Base-by-base conservation (phyloP, 2,113 vertebrate genomes). In the Pomatorhinus ruficollis region DNA sequence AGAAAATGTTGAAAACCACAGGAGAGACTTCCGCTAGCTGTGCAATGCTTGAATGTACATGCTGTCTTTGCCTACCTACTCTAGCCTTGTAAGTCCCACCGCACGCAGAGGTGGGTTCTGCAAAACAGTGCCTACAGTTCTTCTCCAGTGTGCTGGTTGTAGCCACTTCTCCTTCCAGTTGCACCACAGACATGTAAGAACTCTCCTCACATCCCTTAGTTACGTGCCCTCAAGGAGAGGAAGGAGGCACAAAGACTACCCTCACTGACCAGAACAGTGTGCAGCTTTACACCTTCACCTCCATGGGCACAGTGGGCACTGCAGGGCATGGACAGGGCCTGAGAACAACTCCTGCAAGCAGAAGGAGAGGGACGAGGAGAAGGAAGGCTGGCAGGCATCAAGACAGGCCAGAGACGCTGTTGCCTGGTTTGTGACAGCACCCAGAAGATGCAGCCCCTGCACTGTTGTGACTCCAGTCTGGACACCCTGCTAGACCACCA, bases 301-400 rank as follows among this genome's bases (percentile, higher is more conserved):
- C 65, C 3, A 2, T 4, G 14, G 74, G n/a, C 56, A 44, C 60
- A 65, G n/a, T 18, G 18, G 47, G 37, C 5, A 9, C 33, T 40
- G 16, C 53, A 90, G 44, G 23, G 39, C 63, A 44, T 0, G 0
- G 45, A 53, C 0, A 0, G 27, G 20, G 10, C 27, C 40, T 28
- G 39, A 71, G 24, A 71, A 86, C 37, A 33, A 63, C n/a, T 70
- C 18, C 28, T 52, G 30, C 1, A 21, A 59, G 44, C 23, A 63
- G 42, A 40, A 92, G 24, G 15, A 87, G 50, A n/a, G 12, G 14
- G 19, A 69, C 68, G 12, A 94, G 50, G 14, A 92, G 42, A 17
- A 95, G 31, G 33, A 78, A 72, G 27, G 21, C 21, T 60, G 39
- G 15, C 31, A 77, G 74, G 20, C 92, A 74, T 59, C 42, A 45